Evolutionary conservation across 2,797 vertebrate genomes (phyloP), one percentile per base, ranked within the genome.

Genomic region (Anomalospiza imberbis): DNA sequence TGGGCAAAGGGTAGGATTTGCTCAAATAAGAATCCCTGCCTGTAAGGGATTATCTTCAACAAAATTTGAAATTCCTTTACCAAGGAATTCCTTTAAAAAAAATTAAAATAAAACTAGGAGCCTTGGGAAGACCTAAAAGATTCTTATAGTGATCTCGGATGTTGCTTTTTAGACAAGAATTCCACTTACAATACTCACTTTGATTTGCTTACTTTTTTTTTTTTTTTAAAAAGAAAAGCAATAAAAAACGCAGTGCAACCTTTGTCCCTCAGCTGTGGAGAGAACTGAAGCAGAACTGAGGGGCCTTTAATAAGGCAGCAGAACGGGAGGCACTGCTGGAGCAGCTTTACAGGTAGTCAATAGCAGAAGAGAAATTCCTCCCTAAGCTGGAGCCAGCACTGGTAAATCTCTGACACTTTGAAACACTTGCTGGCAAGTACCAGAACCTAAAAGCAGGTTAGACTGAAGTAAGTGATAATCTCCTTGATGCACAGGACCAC

Each of bases 251-350:
- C 11, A 26, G 20, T 12, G 12, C 68, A 68, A 10, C 20, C 13
- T 61, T 85, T 1, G 1, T 68, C 29, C 57, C 38, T 82, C 3
- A 8, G n/a, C 42, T 75, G 42, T 47, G 57, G 54, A 42, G 67
- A 73, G 66, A 89, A 53, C 21, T 63, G 76, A 54, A 81, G 80
- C 77, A 95, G 83, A 93, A 81, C 86, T 29, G 48, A 88, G 72
- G 22, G 18, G 8, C 7, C 36, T 87, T 82, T 81, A 90, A 75
- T 51, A 65, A 77, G 48, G 79, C 70, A 90, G 50, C 53, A 77
- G 32, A 80, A 9, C 0, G 0, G 0, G 48, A 71, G 36, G 26
- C 34, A 67, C 4, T 17, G 15, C 44, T 34, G 44, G 28, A 63
- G 40, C 68, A 73, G 31, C 29, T 81, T 72, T 73, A 32, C 60